Conservation (phyloP, 2,888 invertebrate species). For the Nomada ruficornis region DNA sequence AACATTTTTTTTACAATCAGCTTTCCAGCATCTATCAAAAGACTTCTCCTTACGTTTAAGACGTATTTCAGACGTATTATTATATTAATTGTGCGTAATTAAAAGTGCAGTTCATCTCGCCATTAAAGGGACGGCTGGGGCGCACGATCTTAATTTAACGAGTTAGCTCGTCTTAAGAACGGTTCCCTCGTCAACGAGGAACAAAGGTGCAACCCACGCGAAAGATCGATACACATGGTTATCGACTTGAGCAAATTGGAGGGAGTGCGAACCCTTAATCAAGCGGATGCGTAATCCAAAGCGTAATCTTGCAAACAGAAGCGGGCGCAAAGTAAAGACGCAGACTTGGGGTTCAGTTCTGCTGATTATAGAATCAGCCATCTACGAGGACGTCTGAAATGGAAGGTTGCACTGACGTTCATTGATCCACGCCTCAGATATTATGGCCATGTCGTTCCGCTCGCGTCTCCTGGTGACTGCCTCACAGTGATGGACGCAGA, state of each 20-base stretch:
- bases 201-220: conserved; percentile 47
- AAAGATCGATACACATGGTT: conserved; percentile 60
- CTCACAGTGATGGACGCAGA: not conserved
- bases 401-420: conserved; percentile 28
- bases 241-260: conserved; percentile 60
- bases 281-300: conserved; percentile 54
- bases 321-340: conserved; percentile 31
- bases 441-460: not conserved
- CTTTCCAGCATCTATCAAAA: too few species aligned
- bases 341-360: not conserved
- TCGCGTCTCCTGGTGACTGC: not conserved
- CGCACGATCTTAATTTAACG: conserved; percentile 38
- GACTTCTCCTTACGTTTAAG: not conserved
- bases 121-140: conserved; percentile 5
- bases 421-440: conserved; percentile 39
- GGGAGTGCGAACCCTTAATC: conserved; percentile 52
- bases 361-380: conserved; percentile 47
- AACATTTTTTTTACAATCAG: not conserved
- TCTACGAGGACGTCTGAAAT: conserved; percentile 27
- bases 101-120: conserved; percentile 42
- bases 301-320: conserved; percentile 7
- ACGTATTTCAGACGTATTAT: conserved; percentile 2
- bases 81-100: conserved; percentile 39
- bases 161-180: conserved; percentile 45
- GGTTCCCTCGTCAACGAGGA: conserved; percentile 16